A percentile compares a stretch with the other conserved stretches of the same genome.
These are phyloP conservation scores for Polypedilum vanderplanki DNA, from an alignment of 1,140 invertebrate species.

Conservation along the genomic window DNA sequence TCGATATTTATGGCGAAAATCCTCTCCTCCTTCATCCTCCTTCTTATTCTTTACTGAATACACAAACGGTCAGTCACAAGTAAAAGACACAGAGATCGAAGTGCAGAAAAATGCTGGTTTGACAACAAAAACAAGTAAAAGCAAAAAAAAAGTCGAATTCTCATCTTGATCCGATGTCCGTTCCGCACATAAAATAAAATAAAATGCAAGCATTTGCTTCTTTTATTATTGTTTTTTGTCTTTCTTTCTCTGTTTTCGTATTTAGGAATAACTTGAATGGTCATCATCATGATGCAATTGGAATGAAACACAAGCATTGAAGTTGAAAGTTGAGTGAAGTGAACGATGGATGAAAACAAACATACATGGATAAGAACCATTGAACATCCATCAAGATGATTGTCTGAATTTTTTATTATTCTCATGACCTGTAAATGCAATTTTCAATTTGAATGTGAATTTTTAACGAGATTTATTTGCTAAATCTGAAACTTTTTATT, in stretches of 20 bases:
- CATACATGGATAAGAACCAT: background rate
- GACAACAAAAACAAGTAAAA: background rate
- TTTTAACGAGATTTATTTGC: conserved; percentile 3
- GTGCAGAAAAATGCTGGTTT: background rate
- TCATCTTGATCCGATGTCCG: conserved; percentile 10
- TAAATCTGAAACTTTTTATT: conserved; percentile 9
- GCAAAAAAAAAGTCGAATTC: background rate
- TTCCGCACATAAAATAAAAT: conserved; percentile 7
- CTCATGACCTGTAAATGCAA: background rate
- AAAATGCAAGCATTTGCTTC: conserved; percentile 14
- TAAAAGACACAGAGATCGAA: background rate
- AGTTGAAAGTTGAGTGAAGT: background rate
- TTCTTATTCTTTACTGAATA: background rate
- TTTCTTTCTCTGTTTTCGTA: background rate
- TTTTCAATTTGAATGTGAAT: background rate
- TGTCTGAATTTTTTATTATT: conserved; percentile 20
- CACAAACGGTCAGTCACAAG: background rate
- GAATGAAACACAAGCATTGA: background rate
- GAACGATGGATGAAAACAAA: background rate
- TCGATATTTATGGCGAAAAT: conserved; percentile 18
- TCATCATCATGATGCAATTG: conserved; percentile 4
- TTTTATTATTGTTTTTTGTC: background rate
- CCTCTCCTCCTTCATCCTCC: conserved; percentile 9
- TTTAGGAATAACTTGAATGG: background rate
- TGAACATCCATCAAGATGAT: conserved; percentile 17